phyloP scores from a whole-genome alignment of 2,113 vertebrate genomes.

The Rhodinocichla rosea region DNA sequence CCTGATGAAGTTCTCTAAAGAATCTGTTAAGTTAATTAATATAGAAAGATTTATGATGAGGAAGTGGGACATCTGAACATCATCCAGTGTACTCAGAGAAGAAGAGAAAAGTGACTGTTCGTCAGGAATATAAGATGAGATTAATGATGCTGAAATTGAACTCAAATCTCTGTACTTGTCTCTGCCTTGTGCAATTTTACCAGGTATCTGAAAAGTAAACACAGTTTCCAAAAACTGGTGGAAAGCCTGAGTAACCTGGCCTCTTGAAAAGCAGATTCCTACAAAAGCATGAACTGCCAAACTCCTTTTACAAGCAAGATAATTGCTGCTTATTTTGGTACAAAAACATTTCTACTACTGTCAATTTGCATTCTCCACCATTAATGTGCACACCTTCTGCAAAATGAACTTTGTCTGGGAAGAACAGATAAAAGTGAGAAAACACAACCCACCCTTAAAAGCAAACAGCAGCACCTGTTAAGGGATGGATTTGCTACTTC shows the following conservation, averaged over 20 bases:
- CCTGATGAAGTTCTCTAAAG: background rate
- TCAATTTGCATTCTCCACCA: background rate
- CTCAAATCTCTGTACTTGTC: background rate
- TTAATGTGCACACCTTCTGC: background rate
- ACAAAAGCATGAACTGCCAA: background rate
- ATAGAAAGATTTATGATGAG: background rate
- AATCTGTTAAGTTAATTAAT: background rate
- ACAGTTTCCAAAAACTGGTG: background rate
- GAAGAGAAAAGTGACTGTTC: background rate
- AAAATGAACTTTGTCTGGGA: background rate
- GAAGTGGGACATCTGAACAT: background rate
- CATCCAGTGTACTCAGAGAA: background rate
- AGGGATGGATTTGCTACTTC: background rate
- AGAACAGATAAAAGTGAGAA: background rate
- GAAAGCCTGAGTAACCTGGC: background rate
- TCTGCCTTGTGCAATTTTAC: background rate
- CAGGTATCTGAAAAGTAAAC: background rate
- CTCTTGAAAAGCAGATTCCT: background rate
- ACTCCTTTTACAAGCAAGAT: background rate
- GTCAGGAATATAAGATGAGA: background rate
- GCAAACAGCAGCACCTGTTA: background rate
- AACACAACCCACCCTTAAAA: background rate
- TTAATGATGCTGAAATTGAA: background rate
- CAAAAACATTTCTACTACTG: background rate
- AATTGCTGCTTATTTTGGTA: background rate